Percentiles rank a stretch among this genome's conserved stretches.
Conservation (phyloP, 1,140 invertebrate genomes). For the Neodiprion pinetum region DNA sequence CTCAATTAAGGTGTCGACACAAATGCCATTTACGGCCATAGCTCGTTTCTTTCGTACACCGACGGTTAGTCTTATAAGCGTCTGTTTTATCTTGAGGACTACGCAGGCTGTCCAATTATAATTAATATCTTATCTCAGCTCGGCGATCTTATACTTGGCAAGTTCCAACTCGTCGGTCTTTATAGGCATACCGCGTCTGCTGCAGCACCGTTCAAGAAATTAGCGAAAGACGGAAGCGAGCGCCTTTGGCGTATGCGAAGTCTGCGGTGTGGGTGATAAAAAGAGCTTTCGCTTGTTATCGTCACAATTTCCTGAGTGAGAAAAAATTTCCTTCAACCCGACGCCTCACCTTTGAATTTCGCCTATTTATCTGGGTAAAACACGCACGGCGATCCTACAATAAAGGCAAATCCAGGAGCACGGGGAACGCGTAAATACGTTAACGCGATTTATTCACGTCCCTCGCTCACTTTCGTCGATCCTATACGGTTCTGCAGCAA, state of each 20-base stretch:
- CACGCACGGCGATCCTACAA: too few species aligned
- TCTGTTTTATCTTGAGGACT: neutral
- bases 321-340: neutral
- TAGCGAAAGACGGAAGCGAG: neutral
- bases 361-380: too few species aligned
- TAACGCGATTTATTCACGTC: neutral
- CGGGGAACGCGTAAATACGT: neutral
- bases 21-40: neutral
- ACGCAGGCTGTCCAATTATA: neutral
- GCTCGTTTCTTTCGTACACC: neutral
- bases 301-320: neutral
- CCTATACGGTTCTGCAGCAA: neutral
- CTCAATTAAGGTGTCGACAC: neutral
- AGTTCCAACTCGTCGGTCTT: neutral
- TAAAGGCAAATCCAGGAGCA: neutral
- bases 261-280: neutral
- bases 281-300: neutral
- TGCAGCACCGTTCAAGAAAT: neutral
- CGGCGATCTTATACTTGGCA: neutral
- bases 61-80: conserved; percentile 1
- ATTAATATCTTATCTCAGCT: conserved; percentile 1
- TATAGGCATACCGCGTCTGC: too few species aligned
- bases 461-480: neutral
- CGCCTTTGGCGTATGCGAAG: neutral
- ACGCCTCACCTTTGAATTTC: too few species aligned